Evolutionary conservation across 2,888 invertebrate genomes (phyloP).

Genomic region (Chironomus riparius): DNA sequence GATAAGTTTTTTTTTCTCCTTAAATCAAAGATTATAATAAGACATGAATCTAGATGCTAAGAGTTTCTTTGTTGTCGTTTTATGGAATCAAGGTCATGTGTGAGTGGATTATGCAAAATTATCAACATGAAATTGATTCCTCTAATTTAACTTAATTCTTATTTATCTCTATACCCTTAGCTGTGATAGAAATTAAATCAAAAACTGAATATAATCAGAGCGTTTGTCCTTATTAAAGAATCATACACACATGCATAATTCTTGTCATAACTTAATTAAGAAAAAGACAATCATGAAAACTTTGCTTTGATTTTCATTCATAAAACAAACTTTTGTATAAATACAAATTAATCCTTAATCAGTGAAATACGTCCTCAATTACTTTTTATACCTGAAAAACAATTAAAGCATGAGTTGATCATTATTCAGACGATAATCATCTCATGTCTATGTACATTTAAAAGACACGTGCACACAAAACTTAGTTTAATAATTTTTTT

Average conservation of each 20-base stretch:
- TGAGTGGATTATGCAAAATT: too few relatives aligned
- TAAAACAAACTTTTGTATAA: background rate
- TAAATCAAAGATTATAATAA: too few relatives aligned
- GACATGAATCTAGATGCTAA: too few relatives aligned
- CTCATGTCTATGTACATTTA: background rate
- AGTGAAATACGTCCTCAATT: constrained; percentile 24
- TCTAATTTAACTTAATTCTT: background rate
- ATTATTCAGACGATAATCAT: too few relatives aligned
- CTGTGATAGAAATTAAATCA: constrained; percentile 22
- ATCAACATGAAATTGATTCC: background rate
- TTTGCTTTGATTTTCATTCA: background rate
- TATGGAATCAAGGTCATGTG: too few relatives aligned
- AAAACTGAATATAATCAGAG: constrained; percentile 25
- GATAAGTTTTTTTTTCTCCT: too few relatives aligned
- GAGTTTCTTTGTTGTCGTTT: too few relatives aligned
- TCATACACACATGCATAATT: background rate
- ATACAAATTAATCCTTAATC: constrained; percentile 14
- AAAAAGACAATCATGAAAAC: constrained; percentile 12
- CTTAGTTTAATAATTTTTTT: background rate
- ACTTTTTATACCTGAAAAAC: constrained; percentile 23
- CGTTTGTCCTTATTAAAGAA: background rate
- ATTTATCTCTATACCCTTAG: constrained; percentile 9
- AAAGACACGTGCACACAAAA: background rate
- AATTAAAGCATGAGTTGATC: background rate
- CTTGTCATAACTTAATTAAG: background rate